phyloP scores from a whole-genome alignment of 2,888 invertebrate genomes.

The Cephus rjabovi region DNA sequence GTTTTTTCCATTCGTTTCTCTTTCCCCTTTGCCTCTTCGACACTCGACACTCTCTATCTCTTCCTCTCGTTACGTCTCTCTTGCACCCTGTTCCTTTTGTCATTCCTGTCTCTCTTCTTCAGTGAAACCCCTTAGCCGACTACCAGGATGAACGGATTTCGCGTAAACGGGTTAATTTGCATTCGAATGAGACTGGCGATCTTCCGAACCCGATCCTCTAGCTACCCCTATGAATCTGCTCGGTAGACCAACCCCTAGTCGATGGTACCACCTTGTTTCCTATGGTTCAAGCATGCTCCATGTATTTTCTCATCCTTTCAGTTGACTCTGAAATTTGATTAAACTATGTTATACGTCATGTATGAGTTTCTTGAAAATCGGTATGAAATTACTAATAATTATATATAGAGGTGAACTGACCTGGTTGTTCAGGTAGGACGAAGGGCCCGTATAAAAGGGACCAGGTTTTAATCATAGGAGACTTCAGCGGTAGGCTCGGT shows the following conservation, averaged over 20 bases:
- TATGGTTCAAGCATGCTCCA: conserved; percentile 20
- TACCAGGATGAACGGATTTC: conserved; percentile 29
- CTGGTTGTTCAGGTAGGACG: conserved; percentile 24
- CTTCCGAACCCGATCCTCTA: background rate
- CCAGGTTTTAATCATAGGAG: conserved; percentile 60
- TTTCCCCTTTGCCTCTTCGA: conserved; percentile 8
- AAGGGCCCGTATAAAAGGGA: conserved; percentile 3
- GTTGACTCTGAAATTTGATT: background rate
- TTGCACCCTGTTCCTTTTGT: background rate
- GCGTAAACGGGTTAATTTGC: conserved; percentile 50
- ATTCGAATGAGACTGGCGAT: conserved; percentile 37
- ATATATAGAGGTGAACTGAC: conserved; percentile 23
- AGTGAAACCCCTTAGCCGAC: background rate
- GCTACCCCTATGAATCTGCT: background rate
- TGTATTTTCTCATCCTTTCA: conserved; percentile 12
- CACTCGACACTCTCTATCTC: conserved; percentile 20
- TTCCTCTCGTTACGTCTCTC: background rate
- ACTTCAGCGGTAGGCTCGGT: conserved; percentile 49
- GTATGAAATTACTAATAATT: conserved; percentile 20
- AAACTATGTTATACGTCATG: background rate
- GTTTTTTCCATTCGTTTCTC: background rate
- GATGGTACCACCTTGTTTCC: background rate
- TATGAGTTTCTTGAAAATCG: conserved; percentile 14
- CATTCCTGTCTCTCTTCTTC: background rate
- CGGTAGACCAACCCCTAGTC: background rate